phyloP scores from a whole-genome alignment of 2,888 invertebrate genomes.

The Corythucha ciliata region DNA sequence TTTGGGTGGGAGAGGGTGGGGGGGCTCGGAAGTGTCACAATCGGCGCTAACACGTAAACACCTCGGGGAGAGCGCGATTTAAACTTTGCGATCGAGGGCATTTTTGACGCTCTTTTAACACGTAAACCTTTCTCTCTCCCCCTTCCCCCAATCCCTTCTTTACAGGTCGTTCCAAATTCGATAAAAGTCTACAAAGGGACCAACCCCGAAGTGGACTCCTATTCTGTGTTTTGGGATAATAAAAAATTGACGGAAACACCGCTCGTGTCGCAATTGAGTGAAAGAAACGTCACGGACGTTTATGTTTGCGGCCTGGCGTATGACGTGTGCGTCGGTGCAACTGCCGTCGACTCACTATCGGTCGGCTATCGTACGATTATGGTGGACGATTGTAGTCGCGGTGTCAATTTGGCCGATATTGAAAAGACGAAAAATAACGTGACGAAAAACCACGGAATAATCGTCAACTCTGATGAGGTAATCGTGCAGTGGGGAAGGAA shows the following conservation, averaged over 20 bases:
- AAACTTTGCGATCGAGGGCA: no score
- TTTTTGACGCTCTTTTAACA: no score
- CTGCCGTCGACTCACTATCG: slow-evolving; percentile 79
- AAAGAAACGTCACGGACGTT: slow-evolving; percentile 77
- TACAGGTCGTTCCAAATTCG: slow-evolving; percentile 60
- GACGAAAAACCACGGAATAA: slow-evolving; percentile 64
- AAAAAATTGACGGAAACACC: slow-evolving; percentile 81
- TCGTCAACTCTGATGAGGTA: slow-evolving; percentile 67
- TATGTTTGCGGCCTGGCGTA: slow-evolving; percentile 92
- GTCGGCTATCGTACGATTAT: slow-evolving; percentile 83
- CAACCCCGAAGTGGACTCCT: slow-evolving; percentile 90
- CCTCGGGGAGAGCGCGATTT: no score
- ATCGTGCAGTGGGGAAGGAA: neutral
- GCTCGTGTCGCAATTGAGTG: slow-evolving; percentile 66
- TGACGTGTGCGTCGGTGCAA: slow-evolving; percentile 91
- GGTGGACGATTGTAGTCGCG: slow-evolving; percentile 83
- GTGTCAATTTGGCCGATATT: slow-evolving; percentile 76
- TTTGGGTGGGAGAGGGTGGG: no score
- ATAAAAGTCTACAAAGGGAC: slow-evolving; percentile 84
- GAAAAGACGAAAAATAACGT: slow-evolving; percentile 70
- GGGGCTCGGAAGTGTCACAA: no score
- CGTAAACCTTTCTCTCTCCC: no score
- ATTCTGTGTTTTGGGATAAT: slow-evolving; percentile 98
- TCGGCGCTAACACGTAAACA: no score
- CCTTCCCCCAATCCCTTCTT: no score